These are phyloP conservation scores for Spinus pinus DNA, from an alignment of 2,797 vertebrate species.

Conservation along the genomic window DNA sequence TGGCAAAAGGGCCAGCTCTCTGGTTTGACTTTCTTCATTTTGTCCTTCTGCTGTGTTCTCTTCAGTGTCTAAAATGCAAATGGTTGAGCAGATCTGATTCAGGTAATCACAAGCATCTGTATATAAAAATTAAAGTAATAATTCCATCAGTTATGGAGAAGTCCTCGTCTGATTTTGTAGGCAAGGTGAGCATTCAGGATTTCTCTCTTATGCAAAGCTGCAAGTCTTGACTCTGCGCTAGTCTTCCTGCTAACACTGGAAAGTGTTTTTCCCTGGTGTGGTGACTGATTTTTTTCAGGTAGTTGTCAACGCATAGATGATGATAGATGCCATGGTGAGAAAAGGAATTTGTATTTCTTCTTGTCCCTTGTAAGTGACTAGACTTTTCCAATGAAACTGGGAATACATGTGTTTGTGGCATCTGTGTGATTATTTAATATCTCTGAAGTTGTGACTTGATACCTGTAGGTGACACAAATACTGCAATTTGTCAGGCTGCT, in stretches of 20 bases:
- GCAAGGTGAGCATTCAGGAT: neutral
- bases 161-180: neutral
- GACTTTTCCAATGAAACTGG: neutral
- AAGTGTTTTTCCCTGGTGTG: neutral
- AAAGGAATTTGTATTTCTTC: conserved; percentile 11
- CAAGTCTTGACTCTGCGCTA: neutral
- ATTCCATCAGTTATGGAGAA: neutral
- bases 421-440: neutral
- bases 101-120: neutral
- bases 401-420: neutral
- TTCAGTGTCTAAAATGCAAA: neutral
- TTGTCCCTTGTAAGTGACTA: neutral
- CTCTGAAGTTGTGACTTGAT: neutral
- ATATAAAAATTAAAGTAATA: neutral
- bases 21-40: neutral
- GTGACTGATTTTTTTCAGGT: neutral
- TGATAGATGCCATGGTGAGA: neutral
- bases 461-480: neutral
- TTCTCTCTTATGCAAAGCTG: neutral
- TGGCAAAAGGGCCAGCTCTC: neutral
- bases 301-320: neutral
- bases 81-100: neutral
- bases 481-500: neutral
- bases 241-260: neutral
- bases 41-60: neutral